Conservation (phyloP, 2,113 vertebrate genomes). For the Phalacrocorax brasilianus region DNA sequence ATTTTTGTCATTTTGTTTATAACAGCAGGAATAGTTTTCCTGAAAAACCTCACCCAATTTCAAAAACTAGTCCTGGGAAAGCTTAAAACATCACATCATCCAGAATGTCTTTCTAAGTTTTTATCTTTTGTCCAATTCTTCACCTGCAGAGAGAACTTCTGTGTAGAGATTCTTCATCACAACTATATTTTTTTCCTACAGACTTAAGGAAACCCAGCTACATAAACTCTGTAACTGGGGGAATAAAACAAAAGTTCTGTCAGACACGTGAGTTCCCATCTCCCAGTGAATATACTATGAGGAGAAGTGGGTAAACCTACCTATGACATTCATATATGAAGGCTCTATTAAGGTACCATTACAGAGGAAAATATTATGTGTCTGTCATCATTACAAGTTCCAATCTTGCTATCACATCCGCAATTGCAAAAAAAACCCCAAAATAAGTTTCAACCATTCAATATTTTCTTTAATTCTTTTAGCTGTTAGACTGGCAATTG, state of each 20-base stretch:
- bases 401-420: neutral
- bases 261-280: neutral
- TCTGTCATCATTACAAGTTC: neutral
- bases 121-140: neutral
- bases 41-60: rapidly evolving
- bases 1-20: neutral
- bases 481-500: neutral
- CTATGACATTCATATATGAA: neutral
- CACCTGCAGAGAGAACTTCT: neutral
- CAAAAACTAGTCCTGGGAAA: neutral
- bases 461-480: neutral
- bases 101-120: neutral
- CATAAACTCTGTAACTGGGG: neutral
- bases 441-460: neutral
- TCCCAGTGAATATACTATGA: neutral
- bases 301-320: neutral
- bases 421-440: neutral
- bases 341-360: neutral
- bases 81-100: neutral
- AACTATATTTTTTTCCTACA: neutral
- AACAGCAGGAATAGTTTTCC: neutral
- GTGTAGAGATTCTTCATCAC: neutral
- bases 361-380: neutral
- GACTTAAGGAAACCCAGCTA: neutral
- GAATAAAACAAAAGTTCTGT: neutral